Evolutionary conservation across 2,888 invertebrate genomes (phyloP).

Genomic region (Dendrolimus houi): DNA sequence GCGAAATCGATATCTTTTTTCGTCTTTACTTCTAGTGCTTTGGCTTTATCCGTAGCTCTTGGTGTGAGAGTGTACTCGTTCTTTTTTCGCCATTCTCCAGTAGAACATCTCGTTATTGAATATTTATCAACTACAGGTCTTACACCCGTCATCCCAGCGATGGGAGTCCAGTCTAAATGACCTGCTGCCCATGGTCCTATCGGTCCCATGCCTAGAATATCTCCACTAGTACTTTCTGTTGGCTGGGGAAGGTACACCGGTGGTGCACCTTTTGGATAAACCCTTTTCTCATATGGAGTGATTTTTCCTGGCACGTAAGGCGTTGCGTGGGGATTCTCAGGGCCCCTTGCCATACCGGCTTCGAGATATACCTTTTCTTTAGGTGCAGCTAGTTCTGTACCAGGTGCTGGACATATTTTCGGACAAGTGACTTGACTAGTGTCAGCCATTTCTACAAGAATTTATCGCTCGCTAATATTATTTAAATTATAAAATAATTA

Average conservation of each 20-base stretch:
- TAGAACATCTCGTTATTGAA: slow-evolving; percentile 83
- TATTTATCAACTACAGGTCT: slow-evolving; percentile 87
- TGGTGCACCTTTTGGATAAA: slow-evolving; percentile 48
- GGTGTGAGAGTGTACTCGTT: slow-evolving; percentile 69
- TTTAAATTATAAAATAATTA: too few species aligned
- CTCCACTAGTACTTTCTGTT: slow-evolving; percentile 57
- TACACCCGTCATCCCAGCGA: slow-evolving; percentile 83
- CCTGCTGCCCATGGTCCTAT: slow-evolving; percentile 86
- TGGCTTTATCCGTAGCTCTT: slow-evolving; percentile 45
- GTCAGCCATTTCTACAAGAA: slow-evolving; percentile 33
- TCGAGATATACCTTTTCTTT: slow-evolving; percentile 14
- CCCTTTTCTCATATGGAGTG: slow-evolving; percentile 38
- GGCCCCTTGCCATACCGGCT: slow-evolving; percentile 18
- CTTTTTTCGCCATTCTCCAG: slow-evolving; percentile 82
- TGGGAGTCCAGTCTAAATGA: slow-evolving; percentile 83
- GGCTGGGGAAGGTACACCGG: slow-evolving; percentile 59
- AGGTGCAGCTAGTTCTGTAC: not conserved
- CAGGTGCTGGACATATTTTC: slow-evolving; percentile 36
- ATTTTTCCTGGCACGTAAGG: slow-evolving; percentile 54
- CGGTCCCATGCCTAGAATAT: slow-evolving; percentile 56
- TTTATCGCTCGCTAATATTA: slow-evolving; percentile 16
- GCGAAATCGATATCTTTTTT: slow-evolving; percentile 64
- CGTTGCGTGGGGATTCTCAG: slow-evolving; percentile 21
- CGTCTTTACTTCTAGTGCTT: slow-evolving; percentile 29
- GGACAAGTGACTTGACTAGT: slow-evolving; percentile 37